These are phyloP conservation scores for Platynereis dumerilii DNA, from an alignment of 2,888 invertebrate species.

Conservation along the genomic window DNA sequence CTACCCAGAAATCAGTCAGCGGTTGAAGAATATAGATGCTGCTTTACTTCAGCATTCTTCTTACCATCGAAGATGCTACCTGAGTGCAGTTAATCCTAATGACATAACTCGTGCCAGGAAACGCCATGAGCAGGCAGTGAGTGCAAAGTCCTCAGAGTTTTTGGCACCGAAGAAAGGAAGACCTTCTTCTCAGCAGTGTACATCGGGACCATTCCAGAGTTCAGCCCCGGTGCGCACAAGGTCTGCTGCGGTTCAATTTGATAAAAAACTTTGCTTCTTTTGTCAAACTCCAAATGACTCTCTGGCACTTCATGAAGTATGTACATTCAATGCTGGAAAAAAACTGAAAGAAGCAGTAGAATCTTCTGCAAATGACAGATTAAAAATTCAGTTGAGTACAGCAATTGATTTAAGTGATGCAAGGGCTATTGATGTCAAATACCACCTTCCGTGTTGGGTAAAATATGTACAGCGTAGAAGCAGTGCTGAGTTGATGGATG, in stretches of 20 bases:
- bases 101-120: background rate
- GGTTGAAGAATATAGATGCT: background rate
- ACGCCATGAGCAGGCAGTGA: too few species aligned
- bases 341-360: background rate
- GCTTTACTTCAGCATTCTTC: background rate
- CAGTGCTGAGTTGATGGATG: too few species aligned
- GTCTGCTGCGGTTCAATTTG: background rate
- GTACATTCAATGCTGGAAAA: background rate
- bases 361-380: background rate
- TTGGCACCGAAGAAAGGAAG: too few species aligned
- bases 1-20: background rate
- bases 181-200: too few species aligned
- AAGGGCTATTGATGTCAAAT: background rate
- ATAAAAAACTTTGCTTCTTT: background rate
- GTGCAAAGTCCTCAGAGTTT: too few species aligned
- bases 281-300: background rate
- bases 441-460: too few species aligned
- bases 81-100: background rate
- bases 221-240: too few species aligned
- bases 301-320: background rate
- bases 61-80: slow-evolving; percentile 1
- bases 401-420: slow-evolving; percentile 1
- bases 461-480: too few species aligned
- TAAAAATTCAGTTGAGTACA: background rate
- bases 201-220: too few species aligned